Conservation (phyloP, 2,797 vertebrate species). For the Varecia variegata region DNA sequence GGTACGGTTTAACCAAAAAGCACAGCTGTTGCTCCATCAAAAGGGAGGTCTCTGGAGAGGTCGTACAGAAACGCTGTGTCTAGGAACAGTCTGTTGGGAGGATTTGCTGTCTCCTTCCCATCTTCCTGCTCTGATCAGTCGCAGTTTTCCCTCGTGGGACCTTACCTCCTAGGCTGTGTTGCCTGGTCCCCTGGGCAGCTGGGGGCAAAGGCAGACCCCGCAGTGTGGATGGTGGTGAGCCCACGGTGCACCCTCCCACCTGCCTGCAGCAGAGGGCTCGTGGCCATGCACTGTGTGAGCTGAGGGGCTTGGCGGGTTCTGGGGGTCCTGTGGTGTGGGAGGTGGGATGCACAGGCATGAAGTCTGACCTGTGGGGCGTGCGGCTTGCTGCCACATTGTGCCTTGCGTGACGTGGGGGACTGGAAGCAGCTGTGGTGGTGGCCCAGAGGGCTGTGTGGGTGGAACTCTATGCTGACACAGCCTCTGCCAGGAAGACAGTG, state of each 20-base stretch:
- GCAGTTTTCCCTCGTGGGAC: neutral
- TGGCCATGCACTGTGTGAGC: too few relatives aligned
- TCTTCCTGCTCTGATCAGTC: neutral
- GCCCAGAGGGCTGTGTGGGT: neutral
- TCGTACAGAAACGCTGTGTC: neutral
- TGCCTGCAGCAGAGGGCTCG: neutral
- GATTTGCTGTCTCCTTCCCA: neutral
- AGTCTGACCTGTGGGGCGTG: fast-evolving
- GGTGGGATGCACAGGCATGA: neutral
- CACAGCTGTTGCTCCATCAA: neutral
- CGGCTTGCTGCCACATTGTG: too few relatives aligned
- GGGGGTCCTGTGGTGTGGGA: neutral
- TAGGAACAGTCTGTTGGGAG: neutral
- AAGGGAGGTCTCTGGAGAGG: neutral
- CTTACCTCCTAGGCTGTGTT: neutral
- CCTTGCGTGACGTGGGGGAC: neutral
- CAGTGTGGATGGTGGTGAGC: neutral
- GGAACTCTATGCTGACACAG: fast-evolving
- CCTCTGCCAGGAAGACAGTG: neutral
- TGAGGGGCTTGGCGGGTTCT: neutral
- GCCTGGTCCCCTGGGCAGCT: neutral
- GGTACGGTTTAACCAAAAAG: neutral
- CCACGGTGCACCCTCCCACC: neutral
- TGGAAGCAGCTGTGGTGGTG: neutral
- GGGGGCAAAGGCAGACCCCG: neutral